Evolutionary conservation across 2,113 vertebrate genomes (phyloP), one percentile per base, ranked within the genome.

Genomic region (Siniperca knerii): DNA sequence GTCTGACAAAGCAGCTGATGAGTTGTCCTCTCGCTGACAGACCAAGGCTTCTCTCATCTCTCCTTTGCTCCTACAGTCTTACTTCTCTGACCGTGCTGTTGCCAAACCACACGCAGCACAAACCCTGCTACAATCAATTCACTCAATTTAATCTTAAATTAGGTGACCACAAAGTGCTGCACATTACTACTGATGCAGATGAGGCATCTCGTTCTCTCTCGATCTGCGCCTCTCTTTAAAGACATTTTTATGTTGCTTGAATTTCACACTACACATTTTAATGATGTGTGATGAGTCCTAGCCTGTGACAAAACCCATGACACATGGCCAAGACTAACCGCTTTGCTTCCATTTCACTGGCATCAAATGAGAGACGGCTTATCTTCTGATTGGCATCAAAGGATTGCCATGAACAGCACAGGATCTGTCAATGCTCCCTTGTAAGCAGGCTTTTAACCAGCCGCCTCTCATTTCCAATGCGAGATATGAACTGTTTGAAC

Each of bases 131-230:
- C 81, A 74, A 90, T 90, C 92, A 91, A 58, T 85, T 72, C 88
- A 57, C 77, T 88, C 81, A 79, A 90, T 91, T 89, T 81, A 78
- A 87, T 76, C 88, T 89, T 90, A 92, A 29, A 92, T 91, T 90
- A 91, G 82, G 69, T 60, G 79, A 87, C 87, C 84, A 89, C 86
- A 86, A 87, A 92, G 72, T 75, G 73, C 70, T 33, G 70, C 77
- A 68, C 82, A 79, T 67, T 65, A 65, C 33, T 12, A 42, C 77
- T 21, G 54, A 83, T 23, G 75, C n/a, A 70, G 74, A 86, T 37
- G 85, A 77, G 62, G 60, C 33, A 21, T 73, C 68, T 77, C 58
- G 7, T 25, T 74, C 54, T 23, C n/a, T 35, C 73, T 76, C 69
- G 0, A 23, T 77, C 44, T 0, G 25, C 13, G 8, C 67, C 61